A percentile compares a stretch with the other conserved stretches of the same genome.
Conservation (phyloP, 2,888 invertebrate species). For the Platycnemis pennipes region DNA sequence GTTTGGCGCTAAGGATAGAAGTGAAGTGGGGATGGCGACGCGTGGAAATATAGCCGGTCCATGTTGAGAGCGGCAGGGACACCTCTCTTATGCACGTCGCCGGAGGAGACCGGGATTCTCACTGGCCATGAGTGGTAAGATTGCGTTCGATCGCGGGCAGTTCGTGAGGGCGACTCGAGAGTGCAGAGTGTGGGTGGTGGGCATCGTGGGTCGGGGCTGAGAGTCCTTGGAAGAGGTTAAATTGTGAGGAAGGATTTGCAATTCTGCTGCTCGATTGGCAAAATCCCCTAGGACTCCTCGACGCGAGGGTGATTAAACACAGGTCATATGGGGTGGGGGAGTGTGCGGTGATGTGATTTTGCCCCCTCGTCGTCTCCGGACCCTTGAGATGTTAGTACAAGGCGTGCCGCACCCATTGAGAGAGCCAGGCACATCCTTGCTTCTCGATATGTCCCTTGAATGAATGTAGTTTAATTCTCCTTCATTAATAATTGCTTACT, state of each 20-base stretch:
- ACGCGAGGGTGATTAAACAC: conserved; percentile 27
- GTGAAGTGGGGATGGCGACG: background rate
- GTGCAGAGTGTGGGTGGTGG: background rate
- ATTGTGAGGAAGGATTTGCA: conserved; percentile 36
- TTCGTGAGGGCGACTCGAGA: background rate
- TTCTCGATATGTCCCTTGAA: too few species aligned
- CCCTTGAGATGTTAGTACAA: too few species aligned
- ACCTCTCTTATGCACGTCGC: background rate
- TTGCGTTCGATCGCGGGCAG: background rate
- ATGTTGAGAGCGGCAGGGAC: background rate
- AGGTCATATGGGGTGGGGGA: background rate
- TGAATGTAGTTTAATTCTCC: too few species aligned
- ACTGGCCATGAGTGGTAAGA: background rate
- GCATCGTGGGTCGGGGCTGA: background rate
- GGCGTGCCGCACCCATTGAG: too few species aligned
- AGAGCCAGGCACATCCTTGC: too few species aligned
- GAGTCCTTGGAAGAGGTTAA: conserved; percentile 27
- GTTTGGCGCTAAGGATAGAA: too few species aligned
- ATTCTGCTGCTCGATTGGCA: conserved; percentile 48
- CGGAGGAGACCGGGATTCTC: background rate
- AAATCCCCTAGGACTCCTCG: conserved; percentile 18
- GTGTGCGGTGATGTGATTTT: background rate
- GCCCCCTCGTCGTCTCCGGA: too few species aligned
- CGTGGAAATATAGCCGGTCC: background rate
- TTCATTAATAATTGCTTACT: too few species aligned